Evolutionary conservation across 2,113 vertebrate genomes (phyloP).

Genomic region (Sylvilagus bachmani): DNA sequence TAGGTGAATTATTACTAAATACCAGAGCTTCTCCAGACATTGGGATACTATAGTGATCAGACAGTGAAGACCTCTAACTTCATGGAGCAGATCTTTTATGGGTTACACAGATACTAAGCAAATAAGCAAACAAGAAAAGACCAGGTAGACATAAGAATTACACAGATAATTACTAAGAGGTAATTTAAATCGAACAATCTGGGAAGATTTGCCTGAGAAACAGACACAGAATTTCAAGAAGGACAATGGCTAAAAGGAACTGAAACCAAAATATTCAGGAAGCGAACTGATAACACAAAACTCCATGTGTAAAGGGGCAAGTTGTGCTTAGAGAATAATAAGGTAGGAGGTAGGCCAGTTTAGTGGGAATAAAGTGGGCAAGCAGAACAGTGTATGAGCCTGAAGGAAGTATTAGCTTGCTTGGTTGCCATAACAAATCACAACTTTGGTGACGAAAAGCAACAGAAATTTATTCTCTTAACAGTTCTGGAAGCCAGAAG

Average conservation of each 20-base stretch:
- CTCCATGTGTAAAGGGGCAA: neutral
- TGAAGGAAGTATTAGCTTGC: neutral
- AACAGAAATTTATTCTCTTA: neutral
- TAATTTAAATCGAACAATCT: neutral
- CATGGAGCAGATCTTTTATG: neutral
- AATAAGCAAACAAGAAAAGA: neutral
- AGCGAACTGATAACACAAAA: slow-evolving; percentile 13
- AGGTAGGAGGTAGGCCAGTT: neutral
- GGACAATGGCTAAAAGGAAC: neutral
- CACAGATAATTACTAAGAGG: neutral
- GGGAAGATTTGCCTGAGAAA: neutral
- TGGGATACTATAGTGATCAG: neutral
- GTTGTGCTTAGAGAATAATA: neutral
- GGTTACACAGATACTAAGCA: neutral
- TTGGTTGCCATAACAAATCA: neutral
- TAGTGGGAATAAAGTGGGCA: neutral
- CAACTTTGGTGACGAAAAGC: neutral
- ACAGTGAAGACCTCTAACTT: neutral
- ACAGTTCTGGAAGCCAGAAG: neutral
- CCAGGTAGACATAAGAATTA: neutral
- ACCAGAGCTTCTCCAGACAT: neutral
- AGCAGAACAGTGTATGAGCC: neutral
- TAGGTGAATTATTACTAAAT: neutral
- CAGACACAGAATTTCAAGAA: neutral
- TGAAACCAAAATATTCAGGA: neutral